Base-by-base conservation (phyloP, 2,113 vertebrate species). In the Oxygymnocypris stewartii region DNA sequence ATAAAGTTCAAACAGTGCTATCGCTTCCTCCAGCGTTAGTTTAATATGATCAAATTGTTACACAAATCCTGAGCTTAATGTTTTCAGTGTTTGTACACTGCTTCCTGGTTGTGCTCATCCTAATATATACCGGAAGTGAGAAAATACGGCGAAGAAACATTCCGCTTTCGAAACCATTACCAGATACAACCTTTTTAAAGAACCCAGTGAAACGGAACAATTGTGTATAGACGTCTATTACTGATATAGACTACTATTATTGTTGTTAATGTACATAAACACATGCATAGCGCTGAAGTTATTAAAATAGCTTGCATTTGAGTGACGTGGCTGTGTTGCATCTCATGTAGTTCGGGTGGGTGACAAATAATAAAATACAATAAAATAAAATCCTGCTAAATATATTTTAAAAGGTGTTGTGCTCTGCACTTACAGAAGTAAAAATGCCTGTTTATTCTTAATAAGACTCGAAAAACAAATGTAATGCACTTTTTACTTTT, bases 1-100 rank as follows among this genome's bases (percentile, higher is more conserved):
- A 88, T 95, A 95, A 0, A 95, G 90, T 81, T 95, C 94, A 89
- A 95, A 49, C 82, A 96, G 82, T 9, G 90, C 93, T 23, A 95
- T 92, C 20, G 93, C 94, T 83, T 94, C 94, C 93, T 94, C 93
- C 94, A 95, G 94, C 94, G 87, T 94, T 95, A 84, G 23, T 51
- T 71, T 20, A n/a, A 28, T 63, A 11, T 1, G 20, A 81, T 28
- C 0, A 47, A n/a, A 65, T 2, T 25, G 61, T 31, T 81, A 65
- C 31, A 67, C 40, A 65, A 14, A 6, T 42, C 2, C 25, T 51
- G 42, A 35, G 44, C 42, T 23, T 13, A 69, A 49, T 81, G 57
- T 81, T 67, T 65, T 25, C 73, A 47, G 73, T 35, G 76, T 51
- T 54, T 54, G 76, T 2, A 88, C 93, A 90, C 91, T 91, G 91